Conservation (phyloP, 2,888 invertebrate species). For the Thereva nobilitata region DNA sequence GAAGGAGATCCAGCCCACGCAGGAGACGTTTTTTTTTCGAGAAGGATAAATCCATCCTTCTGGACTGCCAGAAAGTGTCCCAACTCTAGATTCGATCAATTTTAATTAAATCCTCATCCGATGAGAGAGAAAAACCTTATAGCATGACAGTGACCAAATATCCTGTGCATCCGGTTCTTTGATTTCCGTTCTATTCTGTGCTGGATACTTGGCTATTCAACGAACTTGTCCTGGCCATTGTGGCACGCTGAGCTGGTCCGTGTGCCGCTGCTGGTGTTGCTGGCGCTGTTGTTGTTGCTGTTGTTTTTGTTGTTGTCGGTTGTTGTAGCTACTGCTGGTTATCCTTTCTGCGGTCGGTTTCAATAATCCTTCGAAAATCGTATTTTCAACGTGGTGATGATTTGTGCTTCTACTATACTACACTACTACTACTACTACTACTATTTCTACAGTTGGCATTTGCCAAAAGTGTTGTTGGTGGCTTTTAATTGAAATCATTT, state of each 20-base stretch:
- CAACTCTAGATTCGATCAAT: slow-evolving; percentile 22
- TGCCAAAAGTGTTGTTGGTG: no score
- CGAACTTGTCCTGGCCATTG: slow-evolving; percentile 17
- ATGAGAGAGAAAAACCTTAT: slow-evolving; percentile 2
- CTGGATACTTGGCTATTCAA: slow-evolving; percentile 20
- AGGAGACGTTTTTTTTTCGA: background rate
- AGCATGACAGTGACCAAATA: slow-evolving; percentile 32
- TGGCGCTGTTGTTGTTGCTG: no score
- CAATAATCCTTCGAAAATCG: slow-evolving; percentile 25
- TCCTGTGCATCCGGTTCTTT: slow-evolving; percentile 29
- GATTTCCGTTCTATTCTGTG: slow-evolving; percentile 29
- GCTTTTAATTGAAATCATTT: no score
- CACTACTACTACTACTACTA: no score
- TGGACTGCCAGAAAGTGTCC: background rate
- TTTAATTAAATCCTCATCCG: slow-evolving; percentile 24
- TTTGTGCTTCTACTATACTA: slow-evolving; percentile 10
- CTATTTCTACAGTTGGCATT: no score
- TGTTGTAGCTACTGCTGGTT: background rate
- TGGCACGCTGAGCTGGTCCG: no score
- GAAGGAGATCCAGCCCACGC: background rate
- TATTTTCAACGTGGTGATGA: slow-evolving; percentile 13
- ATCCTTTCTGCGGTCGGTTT: slow-evolving; percentile 28
- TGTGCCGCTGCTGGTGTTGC: no score
- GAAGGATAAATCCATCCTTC: slow-evolving; percentile 3
- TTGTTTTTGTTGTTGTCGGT: no score